These are phyloP conservation scores for Tachyglossus aculeatus DNA, from an alignment of 2,797 vertebrate species.

Conservation along the genomic window DNA sequence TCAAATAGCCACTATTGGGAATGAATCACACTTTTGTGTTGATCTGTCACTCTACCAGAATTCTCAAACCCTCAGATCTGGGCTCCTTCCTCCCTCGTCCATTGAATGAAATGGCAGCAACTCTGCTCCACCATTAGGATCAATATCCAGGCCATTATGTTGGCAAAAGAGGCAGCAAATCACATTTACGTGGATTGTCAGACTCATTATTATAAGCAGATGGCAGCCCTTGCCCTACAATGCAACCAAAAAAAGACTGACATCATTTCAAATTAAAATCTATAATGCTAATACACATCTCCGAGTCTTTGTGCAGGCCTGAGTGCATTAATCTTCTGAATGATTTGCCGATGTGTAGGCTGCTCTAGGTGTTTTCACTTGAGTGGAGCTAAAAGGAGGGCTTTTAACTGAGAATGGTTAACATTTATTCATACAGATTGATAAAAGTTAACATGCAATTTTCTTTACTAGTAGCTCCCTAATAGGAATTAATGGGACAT, in stretches of 20 bases:
- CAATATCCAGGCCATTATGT: conserved; percentile 89
- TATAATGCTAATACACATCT: conserved; percentile 92
- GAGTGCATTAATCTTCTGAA: conserved; percentile 77
- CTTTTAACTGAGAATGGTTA: conserved; percentile 72
- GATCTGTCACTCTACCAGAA: conserved; percentile 19
- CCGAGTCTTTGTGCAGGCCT: conserved; percentile 73
- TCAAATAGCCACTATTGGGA: fast-evolving
- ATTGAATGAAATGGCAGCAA: conserved; percentile 83
- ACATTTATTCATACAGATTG: conserved; percentile 76
- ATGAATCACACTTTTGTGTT: background rate
- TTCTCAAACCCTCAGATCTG: conserved; percentile 45
- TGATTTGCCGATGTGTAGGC: conserved; percentile 69
- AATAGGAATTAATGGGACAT: conserved; percentile 74
- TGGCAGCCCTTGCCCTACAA: conserved; percentile 86
- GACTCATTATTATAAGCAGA: conserved; percentile 96
- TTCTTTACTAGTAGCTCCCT: conserved; percentile 72
- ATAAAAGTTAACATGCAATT: conserved; percentile 75
- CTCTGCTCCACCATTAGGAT: conserved; percentile 86
- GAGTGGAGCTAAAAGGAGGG: conserved; percentile 73
- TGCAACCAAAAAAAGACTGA: conserved; percentile 84
- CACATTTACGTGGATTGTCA: conserved; percentile 90
- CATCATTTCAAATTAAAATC: conserved; percentile 97
- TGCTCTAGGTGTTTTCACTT: conserved; percentile 72
- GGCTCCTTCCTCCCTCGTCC: conserved; percentile 74
- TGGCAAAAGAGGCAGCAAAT: conserved; percentile 87